Base-by-base conservation (phyloP, 2,797 vertebrate genomes). In the Coccyzus lansbergi region DNA sequence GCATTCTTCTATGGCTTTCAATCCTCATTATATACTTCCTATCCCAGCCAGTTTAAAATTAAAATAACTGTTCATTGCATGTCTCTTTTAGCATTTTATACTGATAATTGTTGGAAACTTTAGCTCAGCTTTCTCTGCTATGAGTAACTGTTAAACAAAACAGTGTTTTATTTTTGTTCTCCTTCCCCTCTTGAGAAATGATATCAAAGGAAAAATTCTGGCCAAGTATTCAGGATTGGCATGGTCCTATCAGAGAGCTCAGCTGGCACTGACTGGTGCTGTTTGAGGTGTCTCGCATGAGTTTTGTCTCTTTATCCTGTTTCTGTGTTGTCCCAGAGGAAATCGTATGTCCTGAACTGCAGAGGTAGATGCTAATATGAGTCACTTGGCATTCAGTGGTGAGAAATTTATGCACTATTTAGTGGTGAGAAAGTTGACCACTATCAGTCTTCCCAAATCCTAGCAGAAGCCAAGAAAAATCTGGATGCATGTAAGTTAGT, bases 141-240 rank as follows among this genome's bases (percentile, higher is more conserved):
- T 72, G 95, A 44, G 80, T 86, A 88, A 92, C 86, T 56, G 75
- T 84, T 90, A 88, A 94, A 94, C 93, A 95, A 78, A 96, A 69
- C 74, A 88, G 63, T 53, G 67, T 92, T 86, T 87, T 96, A 83
- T 92, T 94, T 92, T 94, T 94, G 83, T 84, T 84, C 72, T 92
- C 64, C 42, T 49, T 31, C 44, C 44, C 24, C 34, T 46, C 76
- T 55, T 83, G 84, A 93, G 94, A 91, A 94, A 87, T 62, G 51
- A 89, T 93, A 95, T 93, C 88, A 95, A 94, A 95, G 86, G 64
- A 89, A 88, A 92, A 95, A 78, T 82, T 93, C 89, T 95, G 91
- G 76, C 83, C 94, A 90, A 86, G 69, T 56, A 22, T 67, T 90
- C 74, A 53, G 52, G 31, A 42, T 42, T 85, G 34, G 62, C 83